A percentile compares a stretch with the other conserved stretches of the same genome.
Evolutionary conservation across 2,888 invertebrate genomes (phyloP).

Genomic region (Pseudococcus viburni): DNA sequence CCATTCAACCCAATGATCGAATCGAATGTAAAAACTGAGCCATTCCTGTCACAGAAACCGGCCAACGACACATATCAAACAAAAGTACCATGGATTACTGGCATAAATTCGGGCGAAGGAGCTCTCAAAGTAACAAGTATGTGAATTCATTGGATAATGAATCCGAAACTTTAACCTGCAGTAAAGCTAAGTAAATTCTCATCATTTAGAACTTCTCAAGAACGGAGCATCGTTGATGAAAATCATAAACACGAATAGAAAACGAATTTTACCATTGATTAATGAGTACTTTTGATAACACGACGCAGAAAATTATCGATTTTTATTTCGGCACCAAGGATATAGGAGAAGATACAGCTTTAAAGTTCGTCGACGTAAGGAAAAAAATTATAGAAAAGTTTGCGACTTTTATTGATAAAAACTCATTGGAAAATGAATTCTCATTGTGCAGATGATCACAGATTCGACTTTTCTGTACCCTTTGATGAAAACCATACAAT

Average conservation of each 20-base stretch:
- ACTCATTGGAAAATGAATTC: too few relatives aligned
- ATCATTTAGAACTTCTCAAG: background rate
- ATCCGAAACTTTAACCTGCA: too few relatives aligned
- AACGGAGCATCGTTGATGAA: background rate
- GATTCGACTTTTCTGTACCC: background rate
- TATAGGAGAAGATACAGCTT: background rate
- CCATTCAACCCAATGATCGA: constrained; percentile 51
- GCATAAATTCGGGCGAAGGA: constrained; percentile 64
- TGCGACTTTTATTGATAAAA: too few relatives aligned
- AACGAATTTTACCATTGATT: background rate
- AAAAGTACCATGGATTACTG: constrained; percentile 64
- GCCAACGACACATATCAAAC: background rate
- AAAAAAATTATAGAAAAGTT: too few relatives aligned
- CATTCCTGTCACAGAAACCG: background rate
- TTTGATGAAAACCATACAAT: background rate
- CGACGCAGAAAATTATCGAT: constrained; percentile 21
- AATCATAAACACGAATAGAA: background rate
- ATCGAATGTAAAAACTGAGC: background rate
- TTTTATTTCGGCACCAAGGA: background rate
- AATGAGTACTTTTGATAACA: background rate
- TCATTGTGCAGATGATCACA: background rate
- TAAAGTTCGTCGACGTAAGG: background rate
- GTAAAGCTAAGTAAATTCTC: background rate
- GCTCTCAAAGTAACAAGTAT: constrained; percentile 44
- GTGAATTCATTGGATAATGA: too few relatives aligned